Conservation (phyloP, 1,140 invertebrate genomes). For the Camponotus pennsylvanicus region DNA sequence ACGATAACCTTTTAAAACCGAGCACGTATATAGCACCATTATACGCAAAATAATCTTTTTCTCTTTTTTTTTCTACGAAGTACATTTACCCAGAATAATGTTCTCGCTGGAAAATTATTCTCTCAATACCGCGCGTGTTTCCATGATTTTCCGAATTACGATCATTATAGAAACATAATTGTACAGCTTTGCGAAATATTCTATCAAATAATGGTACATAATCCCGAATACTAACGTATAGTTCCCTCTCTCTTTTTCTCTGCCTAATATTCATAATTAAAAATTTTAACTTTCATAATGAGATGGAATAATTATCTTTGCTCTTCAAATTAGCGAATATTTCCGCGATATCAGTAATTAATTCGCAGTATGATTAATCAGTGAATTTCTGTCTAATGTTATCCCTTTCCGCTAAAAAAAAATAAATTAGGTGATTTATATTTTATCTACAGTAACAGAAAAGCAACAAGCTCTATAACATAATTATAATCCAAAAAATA, state of each 20-base stretch:
- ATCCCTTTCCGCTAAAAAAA: neutral
- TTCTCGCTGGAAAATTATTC: constrained; percentile 52
- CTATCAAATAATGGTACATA: constrained; percentile 35
- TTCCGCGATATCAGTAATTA: constrained; percentile 14
- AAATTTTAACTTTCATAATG: constrained; percentile 16
- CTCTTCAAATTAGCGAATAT: neutral
- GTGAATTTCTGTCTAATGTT: neutral
- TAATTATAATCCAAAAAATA: neutral
- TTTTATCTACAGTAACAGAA: neutral
- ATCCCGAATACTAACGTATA: constrained; percentile 29
- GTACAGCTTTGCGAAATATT: constrained; percentile 44
- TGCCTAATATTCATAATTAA: constrained; percentile 4
- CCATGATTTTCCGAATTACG: constrained; percentile 53
- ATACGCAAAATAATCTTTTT: constrained; percentile 61
- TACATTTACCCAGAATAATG: constrained; percentile 49
- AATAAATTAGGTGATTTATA: neutral
- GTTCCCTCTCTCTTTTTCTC: neutral
- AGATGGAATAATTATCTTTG: neutral
- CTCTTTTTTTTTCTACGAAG: constrained; percentile 9
- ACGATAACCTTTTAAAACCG: constrained; percentile 70
- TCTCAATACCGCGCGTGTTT: constrained; percentile 30
- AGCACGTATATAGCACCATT: constrained; percentile 54
- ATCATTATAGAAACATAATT: constrained; percentile 44
- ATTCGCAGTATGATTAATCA: constrained; percentile 7
- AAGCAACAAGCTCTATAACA: neutral